Conservation (phyloP, 2,113 vertebrate species). For the Uria aalge region DNA sequence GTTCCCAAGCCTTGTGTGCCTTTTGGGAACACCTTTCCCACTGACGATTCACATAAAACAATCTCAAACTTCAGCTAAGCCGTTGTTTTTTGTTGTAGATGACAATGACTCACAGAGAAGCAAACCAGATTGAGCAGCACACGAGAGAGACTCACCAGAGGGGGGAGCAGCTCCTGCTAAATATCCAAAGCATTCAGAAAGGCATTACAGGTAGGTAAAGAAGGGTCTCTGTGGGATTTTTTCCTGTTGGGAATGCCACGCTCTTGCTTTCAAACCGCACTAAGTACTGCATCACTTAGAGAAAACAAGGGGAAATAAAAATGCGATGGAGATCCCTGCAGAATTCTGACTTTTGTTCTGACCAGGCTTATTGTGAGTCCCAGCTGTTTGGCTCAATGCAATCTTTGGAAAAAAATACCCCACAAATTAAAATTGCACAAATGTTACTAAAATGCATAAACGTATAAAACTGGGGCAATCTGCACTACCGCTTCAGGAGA, state of each 20-base stretch:
- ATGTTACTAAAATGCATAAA: background rate
- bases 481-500: background rate
- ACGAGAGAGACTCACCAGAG: slow-evolving; percentile 66
- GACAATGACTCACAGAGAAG: slow-evolving; percentile 50
- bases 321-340: background rate
- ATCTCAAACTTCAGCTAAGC: background rate
- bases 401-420: background rate
- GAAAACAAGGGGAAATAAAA: background rate
- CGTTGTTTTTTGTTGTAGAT: slow-evolving; percentile 65
- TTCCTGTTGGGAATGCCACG: background rate
- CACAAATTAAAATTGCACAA: background rate
- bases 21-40: background rate
- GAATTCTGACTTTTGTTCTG: background rate
- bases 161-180: slow-evolving; percentile 73
- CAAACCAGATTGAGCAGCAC: slow-evolving; percentile 26
- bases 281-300: background rate
- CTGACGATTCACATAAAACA: background rate
- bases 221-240: background rate
- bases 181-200: slow-evolving; percentile 69
- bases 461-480: fast-evolving
- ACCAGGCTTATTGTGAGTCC: background rate
- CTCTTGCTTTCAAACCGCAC: background rate
- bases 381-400: background rate
- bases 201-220: slow-evolving; percentile 57
- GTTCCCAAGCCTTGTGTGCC: background rate